Base-by-base conservation (phyloP, 2,113 vertebrate species). In the Scalopus aquaticus region DNA sequence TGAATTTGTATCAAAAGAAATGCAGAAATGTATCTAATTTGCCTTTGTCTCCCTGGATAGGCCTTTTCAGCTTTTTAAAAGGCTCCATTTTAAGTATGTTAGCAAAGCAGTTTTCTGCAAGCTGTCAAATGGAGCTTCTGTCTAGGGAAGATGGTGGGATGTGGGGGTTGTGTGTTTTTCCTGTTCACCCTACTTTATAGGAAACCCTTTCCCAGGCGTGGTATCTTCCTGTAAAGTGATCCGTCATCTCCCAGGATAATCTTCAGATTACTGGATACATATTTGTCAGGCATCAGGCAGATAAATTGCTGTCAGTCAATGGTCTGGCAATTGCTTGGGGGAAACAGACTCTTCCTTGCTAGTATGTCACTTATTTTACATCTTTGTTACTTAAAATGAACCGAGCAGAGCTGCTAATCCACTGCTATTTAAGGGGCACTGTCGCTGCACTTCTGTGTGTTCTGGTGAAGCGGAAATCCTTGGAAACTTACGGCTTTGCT, bases 1-100 rank as follows among this genome's bases (percentile, higher is more conserved):
- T 82, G 94, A 97, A 96, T 98, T 97, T 96, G 89, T 92, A 81
- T 92, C 94, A 95, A 37, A 97, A 97, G 91, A 86, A 96, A 92
- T 88, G 82, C 90, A 90, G 86, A 96, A 94, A 94, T 82, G 67
- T 84, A 60, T 88, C 92, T 96, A 9, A 93, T 97, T 94, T 91
- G 37, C 87, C 86, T 78, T 67, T 10, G 1, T 90, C 86, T 97
- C 95, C 93, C 96, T 37, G 64, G 91, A 64, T 78, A 74, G 89
- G 76, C 82, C 49, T 58, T 95, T 54, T 74, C 67, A 95, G 96
- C 95, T 97, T 83, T 93, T 94, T 92, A 54, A 39, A 88, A 94
- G 6, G 90, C 87, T 86, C 70, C 91, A 35, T 87, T 85, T 93
- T 90, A 62, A 91, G 85, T 58, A 22, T 35, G 49, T 94, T 88